Evolutionary conservation across 92 coral and sea anemone species (phyloP).

Genomic region (Palythoa grandis): DNA sequence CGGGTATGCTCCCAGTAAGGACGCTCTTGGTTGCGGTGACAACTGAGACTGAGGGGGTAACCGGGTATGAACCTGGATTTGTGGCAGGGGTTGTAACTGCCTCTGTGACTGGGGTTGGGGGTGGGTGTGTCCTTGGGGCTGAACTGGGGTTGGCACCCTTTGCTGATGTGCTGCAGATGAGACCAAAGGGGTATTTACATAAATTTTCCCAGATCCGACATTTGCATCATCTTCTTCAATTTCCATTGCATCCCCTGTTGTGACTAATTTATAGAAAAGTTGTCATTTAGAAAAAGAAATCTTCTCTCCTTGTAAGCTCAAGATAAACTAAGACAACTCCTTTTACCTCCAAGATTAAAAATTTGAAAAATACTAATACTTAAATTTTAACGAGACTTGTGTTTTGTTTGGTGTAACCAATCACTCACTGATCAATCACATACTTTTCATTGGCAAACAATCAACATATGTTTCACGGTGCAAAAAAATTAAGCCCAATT

Average conservation of each 20-base stretch:
- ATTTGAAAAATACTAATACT: too few relatives aligned
- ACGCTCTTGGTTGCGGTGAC: slow-evolving; percentile 27
- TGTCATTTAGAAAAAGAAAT: background rate
- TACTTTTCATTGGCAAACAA: too few relatives aligned
- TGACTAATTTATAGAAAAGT: background rate
- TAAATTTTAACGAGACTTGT: too few relatives aligned
- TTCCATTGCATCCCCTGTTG: slow-evolving; percentile 42
- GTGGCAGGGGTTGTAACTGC: slow-evolving; percentile 1
- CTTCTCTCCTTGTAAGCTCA: background rate
- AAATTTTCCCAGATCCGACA: slow-evolving; percentile 31
- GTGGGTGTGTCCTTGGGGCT: slow-evolving; percentile 11
- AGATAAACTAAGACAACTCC: too few relatives aligned
- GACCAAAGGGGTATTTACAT: slow-evolving; percentile 36
- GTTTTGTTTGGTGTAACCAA: too few relatives aligned
- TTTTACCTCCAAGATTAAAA: too few relatives aligned
- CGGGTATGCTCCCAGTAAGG: slow-evolving; percentile 22
- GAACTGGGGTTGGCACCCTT: background rate
- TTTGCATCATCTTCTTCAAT: slow-evolving; percentile 35
- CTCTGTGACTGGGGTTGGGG: slow-evolving; percentile 16
- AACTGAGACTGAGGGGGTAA: slow-evolving; percentile 24
- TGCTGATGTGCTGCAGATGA: slow-evolving; percentile 15
- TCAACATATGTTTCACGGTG: too few relatives aligned
- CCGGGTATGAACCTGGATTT: slow-evolving; percentile 26
- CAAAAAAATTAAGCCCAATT: too few relatives aligned
- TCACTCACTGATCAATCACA: too few relatives aligned